Evolutionary conservation across 2,113 vertebrate genomes (phyloP).

Genomic region (Gnathonemus echidnorhynchus): DNA sequence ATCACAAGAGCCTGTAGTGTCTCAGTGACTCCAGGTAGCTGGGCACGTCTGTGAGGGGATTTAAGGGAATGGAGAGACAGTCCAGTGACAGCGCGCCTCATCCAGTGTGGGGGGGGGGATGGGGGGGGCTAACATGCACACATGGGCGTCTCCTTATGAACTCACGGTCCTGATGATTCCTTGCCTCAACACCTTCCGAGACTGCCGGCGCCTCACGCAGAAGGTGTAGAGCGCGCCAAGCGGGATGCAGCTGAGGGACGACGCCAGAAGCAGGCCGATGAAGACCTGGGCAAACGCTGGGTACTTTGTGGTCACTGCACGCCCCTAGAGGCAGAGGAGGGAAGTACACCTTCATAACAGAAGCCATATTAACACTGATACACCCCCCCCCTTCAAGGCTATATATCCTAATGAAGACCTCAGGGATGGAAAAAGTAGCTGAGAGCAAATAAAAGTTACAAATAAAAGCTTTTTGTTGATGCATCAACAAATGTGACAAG

Average conservation of each 20-base stretch:
- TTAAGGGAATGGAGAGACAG: background rate
- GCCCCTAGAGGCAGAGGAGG: constrained; percentile 60
- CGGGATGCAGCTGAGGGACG: constrained; percentile 74
- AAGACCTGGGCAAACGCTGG: constrained; percentile 62
- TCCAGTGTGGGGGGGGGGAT: background rate
- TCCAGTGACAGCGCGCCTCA: background rate
- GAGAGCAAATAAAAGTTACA: background rate
- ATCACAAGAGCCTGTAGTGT: background rate
- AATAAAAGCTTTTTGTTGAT: background rate
- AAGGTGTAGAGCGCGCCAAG: constrained; percentile 63
- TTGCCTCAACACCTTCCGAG: background rate
- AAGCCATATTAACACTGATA: background rate
- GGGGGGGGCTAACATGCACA: background rate
- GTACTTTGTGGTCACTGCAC: constrained; percentile 70
- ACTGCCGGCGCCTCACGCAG: constrained; percentile 44
- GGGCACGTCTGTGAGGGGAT: background rate
- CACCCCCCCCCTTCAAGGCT: background rate
- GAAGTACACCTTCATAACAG: background rate
- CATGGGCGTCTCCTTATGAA: background rate
- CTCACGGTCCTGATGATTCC: constrained; percentile 16
- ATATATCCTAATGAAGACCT: background rate
- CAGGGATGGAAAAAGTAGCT: background rate
- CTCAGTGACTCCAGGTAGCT: background rate
- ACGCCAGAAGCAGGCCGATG: constrained; percentile 72
- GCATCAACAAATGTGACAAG: background rate